These are phyloP conservation scores for Elachura formosa DNA, from an alignment of 2,113 vertebrate species.

Conservation along the genomic window DNA sequence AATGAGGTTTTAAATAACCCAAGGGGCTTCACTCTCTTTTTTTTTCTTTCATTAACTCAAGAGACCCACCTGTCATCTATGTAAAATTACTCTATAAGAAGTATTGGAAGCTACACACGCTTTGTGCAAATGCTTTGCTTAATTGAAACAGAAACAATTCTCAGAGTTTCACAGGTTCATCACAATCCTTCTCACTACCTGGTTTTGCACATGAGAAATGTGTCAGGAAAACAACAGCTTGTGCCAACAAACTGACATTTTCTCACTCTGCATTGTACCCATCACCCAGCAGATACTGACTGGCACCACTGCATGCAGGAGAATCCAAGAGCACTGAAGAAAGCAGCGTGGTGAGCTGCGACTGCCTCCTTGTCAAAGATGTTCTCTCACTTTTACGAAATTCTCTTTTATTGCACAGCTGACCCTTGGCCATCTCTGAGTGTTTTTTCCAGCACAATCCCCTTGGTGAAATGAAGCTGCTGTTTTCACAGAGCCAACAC, in stretches of 20 bases:
- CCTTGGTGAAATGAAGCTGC: background rate
- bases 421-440: background rate
- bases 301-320: background rate
- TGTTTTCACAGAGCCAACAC: background rate
- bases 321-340: background rate
- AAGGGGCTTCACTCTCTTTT: conserved; percentile 25
- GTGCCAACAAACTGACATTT: background rate
- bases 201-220: background rate
- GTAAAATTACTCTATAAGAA: conserved; percentile 43
- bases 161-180: conserved; percentile 9
- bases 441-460: background rate
- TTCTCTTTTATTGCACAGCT: background rate
- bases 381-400: background rate
- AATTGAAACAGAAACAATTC: background rate
- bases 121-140: background rate
- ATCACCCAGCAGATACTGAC: background rate
- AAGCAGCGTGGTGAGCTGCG: background rate
- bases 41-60: conserved; percentile 6
- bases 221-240: background rate
- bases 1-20: conserved; percentile 65
- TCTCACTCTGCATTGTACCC: background rate
- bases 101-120: conserved; percentile 8
- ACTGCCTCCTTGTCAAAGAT: background rate
- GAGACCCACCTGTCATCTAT: conserved; percentile 60
- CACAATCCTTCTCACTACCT: background rate